Percentiles rank a stretch among this genome's conserved stretches.
Evolutionary conservation across 1,140 invertebrate species (phyloP).

Genomic region (Cepaea nemoralis): DNA sequence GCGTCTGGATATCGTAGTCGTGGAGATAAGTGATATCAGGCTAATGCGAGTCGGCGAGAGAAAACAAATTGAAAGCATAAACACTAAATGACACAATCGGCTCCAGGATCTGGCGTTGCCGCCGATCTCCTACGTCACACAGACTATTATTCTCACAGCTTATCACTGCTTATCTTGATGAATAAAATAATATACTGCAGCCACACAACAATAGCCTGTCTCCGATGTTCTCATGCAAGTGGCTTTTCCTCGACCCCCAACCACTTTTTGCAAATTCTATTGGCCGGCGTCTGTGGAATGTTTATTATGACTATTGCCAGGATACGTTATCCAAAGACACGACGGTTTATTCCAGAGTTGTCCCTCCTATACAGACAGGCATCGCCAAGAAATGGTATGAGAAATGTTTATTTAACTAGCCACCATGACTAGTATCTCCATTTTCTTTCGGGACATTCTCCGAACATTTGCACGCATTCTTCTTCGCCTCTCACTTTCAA

Average conservation of each 20-base stretch:
- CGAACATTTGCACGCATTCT: background rate
- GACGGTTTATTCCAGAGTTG: background rate
- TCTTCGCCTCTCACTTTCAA: too few species aligned
- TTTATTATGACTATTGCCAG: background rate
- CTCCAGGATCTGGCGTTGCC: background rate
- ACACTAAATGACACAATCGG: background rate
- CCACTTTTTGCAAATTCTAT: background rate
- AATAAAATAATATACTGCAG: background rate
- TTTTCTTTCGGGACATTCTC: background rate
- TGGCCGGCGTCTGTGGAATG: background rate
- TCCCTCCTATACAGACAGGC: background rate
- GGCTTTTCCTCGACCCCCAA: background rate
- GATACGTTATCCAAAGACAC: background rate
- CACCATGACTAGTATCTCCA: background rate
- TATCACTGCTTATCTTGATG: background rate
- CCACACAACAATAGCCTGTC: background rate
- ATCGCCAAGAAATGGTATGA: background rate
- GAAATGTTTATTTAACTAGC: background rate
- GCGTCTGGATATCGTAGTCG: background rate
- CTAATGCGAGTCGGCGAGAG: background rate
- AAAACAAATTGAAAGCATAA: slow-evolving; percentile 13
- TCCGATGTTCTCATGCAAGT: too few species aligned
- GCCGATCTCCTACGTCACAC: background rate
- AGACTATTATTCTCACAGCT: background rate
- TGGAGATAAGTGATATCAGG: background rate